A percentile compares a stretch with the other conserved stretches of the same genome.
These are phyloP conservation scores for Micrastur ruficollis DNA, from an alignment of 2,797 vertebrate genomes.

Conservation along the genomic window DNA sequence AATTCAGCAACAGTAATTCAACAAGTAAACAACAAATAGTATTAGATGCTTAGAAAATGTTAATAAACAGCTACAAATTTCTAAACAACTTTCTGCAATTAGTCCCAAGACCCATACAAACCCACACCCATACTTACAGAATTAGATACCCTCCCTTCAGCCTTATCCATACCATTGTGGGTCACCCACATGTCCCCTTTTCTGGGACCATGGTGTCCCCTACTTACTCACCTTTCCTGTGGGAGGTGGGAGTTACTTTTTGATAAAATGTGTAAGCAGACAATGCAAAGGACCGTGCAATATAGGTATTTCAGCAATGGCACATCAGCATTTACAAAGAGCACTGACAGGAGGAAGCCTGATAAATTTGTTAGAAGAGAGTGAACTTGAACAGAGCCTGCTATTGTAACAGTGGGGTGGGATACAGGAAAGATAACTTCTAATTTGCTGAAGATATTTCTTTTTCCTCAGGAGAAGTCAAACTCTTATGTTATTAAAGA, in stretches of 20 bases:
- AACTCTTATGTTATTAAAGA: not conserved
- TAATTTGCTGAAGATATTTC: not conserved
- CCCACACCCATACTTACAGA: not conserved
- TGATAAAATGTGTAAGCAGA: not conserved
- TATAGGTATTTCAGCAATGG: not conserved
- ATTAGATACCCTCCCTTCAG: not conserved
- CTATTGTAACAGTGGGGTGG: not conserved
- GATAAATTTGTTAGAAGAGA: not conserved
- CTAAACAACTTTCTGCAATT: not conserved
- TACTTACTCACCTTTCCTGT: not conserved
- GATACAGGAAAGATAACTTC: not conserved
- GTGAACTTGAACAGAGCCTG: not conserved
- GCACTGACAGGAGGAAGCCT: not conserved
- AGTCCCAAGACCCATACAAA: not conserved
- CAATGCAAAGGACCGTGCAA: not conserved
- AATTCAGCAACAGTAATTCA: not conserved
- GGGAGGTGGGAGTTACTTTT: not conserved
- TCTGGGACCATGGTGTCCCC: not conserved
- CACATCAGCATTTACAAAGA: not conserved
- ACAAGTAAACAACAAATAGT: not conserved
- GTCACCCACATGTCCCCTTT: not conserved
- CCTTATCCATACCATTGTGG: accelerated
- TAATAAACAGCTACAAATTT: not conserved
- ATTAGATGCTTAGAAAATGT: not conserved
- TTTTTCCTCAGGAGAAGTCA: not conserved